Percentiles rank a stretch among this genome's conserved stretches.
Evolutionary conservation across 2,113 vertebrate species (phyloP).

Genomic region (Delphinapterus leucas): DNA sequence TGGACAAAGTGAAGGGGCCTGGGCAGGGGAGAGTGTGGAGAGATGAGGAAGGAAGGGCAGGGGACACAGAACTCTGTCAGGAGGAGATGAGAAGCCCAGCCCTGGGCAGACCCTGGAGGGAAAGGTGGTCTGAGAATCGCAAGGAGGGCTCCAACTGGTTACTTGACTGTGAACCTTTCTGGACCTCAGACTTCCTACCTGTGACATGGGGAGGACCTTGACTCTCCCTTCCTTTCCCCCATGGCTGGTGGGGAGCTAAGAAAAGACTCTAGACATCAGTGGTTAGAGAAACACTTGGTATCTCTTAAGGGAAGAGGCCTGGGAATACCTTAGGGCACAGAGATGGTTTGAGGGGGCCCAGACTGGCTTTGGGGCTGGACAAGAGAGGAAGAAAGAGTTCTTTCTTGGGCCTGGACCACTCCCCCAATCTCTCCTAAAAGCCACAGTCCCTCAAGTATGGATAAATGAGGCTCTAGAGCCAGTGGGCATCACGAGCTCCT

Average conservation of each 20-base stretch:
- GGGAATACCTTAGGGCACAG: background rate
- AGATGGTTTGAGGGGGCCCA: background rate
- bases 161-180: background rate
- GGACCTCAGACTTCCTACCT: background rate
- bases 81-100: background rate
- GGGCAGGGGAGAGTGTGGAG: background rate
- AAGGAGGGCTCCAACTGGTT: background rate
- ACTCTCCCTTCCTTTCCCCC: background rate
- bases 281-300: background rate
- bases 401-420: background rate
- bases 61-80: background rate
- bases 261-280: background rate
- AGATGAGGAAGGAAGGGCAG: background rate
- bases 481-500: background rate
- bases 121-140: background rate
- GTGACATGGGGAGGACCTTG: background rate
- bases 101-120: background rate
- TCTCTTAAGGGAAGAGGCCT: background rate
- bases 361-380: background rate
- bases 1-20: background rate
- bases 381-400: background rate
- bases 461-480: background rate
- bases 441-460: background rate
- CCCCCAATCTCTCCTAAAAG: background rate
- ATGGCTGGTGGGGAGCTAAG: background rate